Conservation (phyloP, 2,888 invertebrate species). For the Acrobasis suavella region DNA sequence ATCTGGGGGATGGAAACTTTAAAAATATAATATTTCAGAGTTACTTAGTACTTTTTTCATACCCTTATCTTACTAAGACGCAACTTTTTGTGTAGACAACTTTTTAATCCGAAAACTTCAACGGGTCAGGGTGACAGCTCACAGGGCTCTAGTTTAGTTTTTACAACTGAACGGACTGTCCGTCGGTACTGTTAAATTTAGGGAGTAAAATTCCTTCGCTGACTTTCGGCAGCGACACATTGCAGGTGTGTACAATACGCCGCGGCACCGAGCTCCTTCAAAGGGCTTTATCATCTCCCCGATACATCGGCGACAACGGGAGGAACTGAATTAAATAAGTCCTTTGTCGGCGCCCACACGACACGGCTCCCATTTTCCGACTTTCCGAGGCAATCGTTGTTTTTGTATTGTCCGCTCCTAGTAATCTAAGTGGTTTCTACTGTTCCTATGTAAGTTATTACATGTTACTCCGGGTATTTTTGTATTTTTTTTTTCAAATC, state of each 20-base stretch:
- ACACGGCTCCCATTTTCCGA: neutral
- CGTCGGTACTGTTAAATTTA: too few species aligned
- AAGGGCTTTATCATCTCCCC: constrained; percentile 6
- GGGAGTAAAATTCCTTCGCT: neutral
- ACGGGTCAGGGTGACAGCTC: too few species aligned
- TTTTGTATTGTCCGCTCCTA: constrained; percentile 4
- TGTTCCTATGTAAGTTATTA: neutral
- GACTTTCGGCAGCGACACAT: neutral
- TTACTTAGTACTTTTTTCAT: too few species aligned
- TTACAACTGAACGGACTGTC: too few species aligned
- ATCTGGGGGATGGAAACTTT: too few species aligned
- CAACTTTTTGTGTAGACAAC: too few species aligned
- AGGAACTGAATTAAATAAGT: constrained; percentile 10
- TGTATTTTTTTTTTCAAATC: too few species aligned
- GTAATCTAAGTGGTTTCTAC: constrained; percentile 4
- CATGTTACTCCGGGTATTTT: too few species aligned
- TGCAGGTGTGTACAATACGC: neutral
- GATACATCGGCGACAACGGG: neutral
- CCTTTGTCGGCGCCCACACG: constrained; percentile 2
- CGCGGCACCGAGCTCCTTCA: neutral
- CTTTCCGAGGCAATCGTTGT: neutral
- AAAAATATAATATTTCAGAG: too few species aligned
- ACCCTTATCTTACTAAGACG: too few species aligned
- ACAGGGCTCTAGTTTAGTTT: too few species aligned
- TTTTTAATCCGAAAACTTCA: too few species aligned